Percentiles rank a stretch among this genome's conserved stretches.
phyloP scores from a whole-genome alignment of 1,140 invertebrate genomes.

The Formica exsecta region DNA sequence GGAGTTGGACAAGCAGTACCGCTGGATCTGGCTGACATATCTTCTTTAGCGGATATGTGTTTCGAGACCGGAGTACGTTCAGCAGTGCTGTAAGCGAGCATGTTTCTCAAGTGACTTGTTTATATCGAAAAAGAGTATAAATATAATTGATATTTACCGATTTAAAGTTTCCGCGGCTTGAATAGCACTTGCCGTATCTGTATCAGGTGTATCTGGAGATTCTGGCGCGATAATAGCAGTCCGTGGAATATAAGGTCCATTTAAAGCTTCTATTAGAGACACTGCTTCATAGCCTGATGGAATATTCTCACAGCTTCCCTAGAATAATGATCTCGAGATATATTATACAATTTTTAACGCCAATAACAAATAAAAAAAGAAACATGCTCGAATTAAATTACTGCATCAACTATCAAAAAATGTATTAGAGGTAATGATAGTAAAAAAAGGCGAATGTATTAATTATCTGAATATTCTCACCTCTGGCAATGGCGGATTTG shows the following conservation, averaged over 20 bases:
- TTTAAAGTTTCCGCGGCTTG: slow-evolving; percentile 91
- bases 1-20: slow-evolving; percentile 82
- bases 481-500: slow-evolving; percentile 86
- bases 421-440: not conserved
- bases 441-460: not conserved
- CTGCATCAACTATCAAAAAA: not conserved
- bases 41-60: slow-evolving; percentile 81
- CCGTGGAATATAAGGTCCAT: slow-evolving; percentile 93
- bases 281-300: slow-evolving; percentile 97
- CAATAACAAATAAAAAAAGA: slow-evolving; percentile 41
- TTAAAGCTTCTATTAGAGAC: slow-evolving; percentile 99
- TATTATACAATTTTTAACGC: not conserved
- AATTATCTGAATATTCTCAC: slow-evolving; percentile 71
- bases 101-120: not conserved
- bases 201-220: slow-evolving; percentile 85
- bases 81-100: slow-evolving; percentile 77
- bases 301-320: slow-evolving; percentile 93
- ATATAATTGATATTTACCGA: slow-evolving; percentile 82
- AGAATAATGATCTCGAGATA: slow-evolving; percentile 61
- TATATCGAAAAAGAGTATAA: not conserved
- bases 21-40: slow-evolving; percentile 81
- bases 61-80: slow-evolving; percentile 83
- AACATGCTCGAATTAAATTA: not conserved
- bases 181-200: slow-evolving; percentile 87
- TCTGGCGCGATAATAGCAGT: slow-evolving; percentile 87